Evolutionary conservation across 2,113 vertebrate species (phyloP).

Genomic region (Hippocampus zosterae): DNA sequence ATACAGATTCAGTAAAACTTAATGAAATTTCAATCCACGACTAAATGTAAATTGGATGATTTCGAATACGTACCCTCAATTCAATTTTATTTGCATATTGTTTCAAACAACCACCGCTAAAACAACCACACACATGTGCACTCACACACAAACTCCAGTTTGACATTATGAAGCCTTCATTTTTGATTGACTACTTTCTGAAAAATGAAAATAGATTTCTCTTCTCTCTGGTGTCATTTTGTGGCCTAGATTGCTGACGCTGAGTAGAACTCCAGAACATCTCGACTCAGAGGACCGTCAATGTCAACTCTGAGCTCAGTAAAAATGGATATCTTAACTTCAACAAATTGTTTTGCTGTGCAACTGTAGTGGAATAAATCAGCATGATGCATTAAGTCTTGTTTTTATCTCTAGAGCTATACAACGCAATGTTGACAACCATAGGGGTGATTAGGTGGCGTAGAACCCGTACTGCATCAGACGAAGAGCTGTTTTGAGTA

Average conservation of each 20-base stretch:
- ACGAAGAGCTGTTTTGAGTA: too few species aligned
- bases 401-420: too few species aligned
- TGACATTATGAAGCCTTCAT: not conserved
- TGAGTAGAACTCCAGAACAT: conserved; percentile 6
- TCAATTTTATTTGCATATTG: too few species aligned
- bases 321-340: not conserved
- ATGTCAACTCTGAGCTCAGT: not conserved
- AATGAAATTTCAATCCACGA: not conserved
- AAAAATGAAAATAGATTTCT: not conserved
- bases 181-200: not conserved
- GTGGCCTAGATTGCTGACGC: conserved; percentile 15
- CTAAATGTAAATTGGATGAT: not conserved
- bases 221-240: not conserved
- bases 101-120: too few species aligned
- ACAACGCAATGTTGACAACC: too few species aligned
- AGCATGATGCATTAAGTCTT: conserved; percentile 14
- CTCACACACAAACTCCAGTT: too few species aligned
- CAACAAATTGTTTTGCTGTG: conserved; percentile 17
- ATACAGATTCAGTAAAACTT: not conserved
- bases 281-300: not conserved
- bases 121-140: too few species aligned
- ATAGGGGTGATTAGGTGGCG: too few species aligned
- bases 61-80: too few species aligned
- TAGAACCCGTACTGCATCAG: too few species aligned
- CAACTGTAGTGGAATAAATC: conserved; percentile 29